Conservation (phyloP, 1,140 invertebrate genomes). For the Musca domestica region DNA sequence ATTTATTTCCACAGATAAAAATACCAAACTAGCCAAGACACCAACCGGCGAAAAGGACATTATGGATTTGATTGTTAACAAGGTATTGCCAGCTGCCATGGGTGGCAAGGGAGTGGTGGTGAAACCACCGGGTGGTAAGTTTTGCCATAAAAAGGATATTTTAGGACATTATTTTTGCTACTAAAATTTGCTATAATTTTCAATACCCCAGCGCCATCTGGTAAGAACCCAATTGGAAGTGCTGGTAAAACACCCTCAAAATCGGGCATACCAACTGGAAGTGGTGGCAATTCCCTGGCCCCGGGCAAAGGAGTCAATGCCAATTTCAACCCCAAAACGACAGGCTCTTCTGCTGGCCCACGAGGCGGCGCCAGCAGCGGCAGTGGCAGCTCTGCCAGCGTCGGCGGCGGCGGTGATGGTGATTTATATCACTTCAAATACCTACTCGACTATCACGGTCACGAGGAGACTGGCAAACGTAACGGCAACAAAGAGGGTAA, state of each 20-base stretch:
- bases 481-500: constrained; percentile 69
- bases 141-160: neutral
- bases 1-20: neutral
- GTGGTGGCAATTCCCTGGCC: neutral
- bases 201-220: constrained; percentile 3
- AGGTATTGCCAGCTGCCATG: neutral
- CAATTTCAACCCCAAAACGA: neutral
- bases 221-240: neutral
- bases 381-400: neutral
- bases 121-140: neutral
- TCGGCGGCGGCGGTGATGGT: constrained; percentile 32
- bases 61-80: constrained; percentile 5
- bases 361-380: neutral
- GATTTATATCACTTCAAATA: constrained; percentile 74
- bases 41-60: constrained; percentile 10
- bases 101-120: neutral
- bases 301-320: neutral
- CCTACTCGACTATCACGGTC: constrained; percentile 70
- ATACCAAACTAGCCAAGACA: constrained; percentile 17
- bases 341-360: no score
- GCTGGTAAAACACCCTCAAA: neutral
- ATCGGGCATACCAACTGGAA: neutral
- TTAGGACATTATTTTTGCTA: neutral
- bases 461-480: constrained; percentile 68
- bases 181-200: neutral